Base-by-base conservation (phyloP, 2,113 vertebrate species). In the Lichenostomus cassidix region DNA sequence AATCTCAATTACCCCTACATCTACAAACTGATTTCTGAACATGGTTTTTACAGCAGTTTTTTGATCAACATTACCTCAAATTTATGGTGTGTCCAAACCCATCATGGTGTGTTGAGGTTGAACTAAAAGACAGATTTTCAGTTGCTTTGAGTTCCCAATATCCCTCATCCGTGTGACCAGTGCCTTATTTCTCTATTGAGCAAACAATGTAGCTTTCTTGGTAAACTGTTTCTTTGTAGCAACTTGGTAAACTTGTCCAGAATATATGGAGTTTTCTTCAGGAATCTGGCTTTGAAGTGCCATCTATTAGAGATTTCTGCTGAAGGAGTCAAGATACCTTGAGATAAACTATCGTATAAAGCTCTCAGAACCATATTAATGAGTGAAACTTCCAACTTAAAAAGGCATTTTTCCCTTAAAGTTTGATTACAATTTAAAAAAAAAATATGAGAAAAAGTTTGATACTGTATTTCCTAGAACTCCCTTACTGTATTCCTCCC, bases 1-100 rank as follows among this genome's bases (percentile, higher is more conserved):
- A 46, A 65, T 2, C n/a, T 52, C 27, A 31, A 1, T 14, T 55
- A 13, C 8, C 0, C 0, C 53, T 46, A 6, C n/a, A 33, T 29
- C n/a, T 71, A 1, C 31, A 39, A 16, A 56, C 25, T 39, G 27
- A 0, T 73, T 77, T 68, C 55, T 68, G 44, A 80, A 50, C 5
- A 5, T 7, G 0, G 3, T 23, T 93, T 82, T 55, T 64, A 6
- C 8, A 41, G 42, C 33, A 50, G 9, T 10, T 55, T n/a, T 35
- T 64, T 35, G 22, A 12, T 64, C 8, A 13, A 15, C 21, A 16
- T 70, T 56, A 9, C 13, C 37, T 81, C 31, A n/a, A 25, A 65
- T 62, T 55, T 5, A 0, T 25, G 14, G 20, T 59, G 9, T 28
- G 28, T 62, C 21, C n/a, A 60, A 70, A 41, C 15, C 19, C 9